Base-by-base conservation (phyloP, 2,888 invertebrate genomes). In the Brenthis ino region DNA sequence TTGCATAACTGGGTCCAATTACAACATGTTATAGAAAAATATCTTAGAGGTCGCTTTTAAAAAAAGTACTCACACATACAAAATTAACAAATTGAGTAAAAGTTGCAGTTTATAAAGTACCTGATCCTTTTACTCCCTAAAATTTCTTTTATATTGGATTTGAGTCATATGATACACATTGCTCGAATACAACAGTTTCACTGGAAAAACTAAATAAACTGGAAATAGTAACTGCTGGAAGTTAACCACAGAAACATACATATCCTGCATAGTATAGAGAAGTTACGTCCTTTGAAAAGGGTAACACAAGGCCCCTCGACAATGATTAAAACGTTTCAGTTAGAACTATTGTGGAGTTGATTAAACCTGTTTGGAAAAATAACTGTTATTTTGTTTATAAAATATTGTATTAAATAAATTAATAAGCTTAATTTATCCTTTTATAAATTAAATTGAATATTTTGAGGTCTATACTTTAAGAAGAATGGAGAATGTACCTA, bases 311-410 rank as follows among this genome's bases (percentile, higher is more conserved):
- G 6, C 14, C 53, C 61, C 61, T 63, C 16, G 53, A 63, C 63
- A 63, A 63, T 63, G 63, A 63, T 63, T 63, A 24, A 54, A 63
- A 63, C 63, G 54, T 53, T 54, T 37, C 63, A 14, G 43, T 14
- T 24, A 37, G 20, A 63, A 63, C 54, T 43, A 63, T 63, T 54
- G 63, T 54, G 14, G 5, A 53, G 63, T 63, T 63, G 43, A 63
- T 63, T 63, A 63, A 63, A 63, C 43, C 63, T 37, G 24, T 37
- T 43, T 43, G 37, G 37, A 43, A 43, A 43, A 43, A 11, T 43
- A 11, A 16, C 33, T 28, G 28, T 50, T 50, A 5, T 13, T 50
- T 50, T 50, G n/a, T 60, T 60, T 50, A 60, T 11, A n/a, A 50
- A 60, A 28, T 50, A 28, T 16, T 50, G 14, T 60, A 0, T 50